Percentiles rank a stretch among this genome's conserved stretches.
Conservation (phyloP, 2,888 invertebrate genomes). For the Athalia cordata region DNA sequence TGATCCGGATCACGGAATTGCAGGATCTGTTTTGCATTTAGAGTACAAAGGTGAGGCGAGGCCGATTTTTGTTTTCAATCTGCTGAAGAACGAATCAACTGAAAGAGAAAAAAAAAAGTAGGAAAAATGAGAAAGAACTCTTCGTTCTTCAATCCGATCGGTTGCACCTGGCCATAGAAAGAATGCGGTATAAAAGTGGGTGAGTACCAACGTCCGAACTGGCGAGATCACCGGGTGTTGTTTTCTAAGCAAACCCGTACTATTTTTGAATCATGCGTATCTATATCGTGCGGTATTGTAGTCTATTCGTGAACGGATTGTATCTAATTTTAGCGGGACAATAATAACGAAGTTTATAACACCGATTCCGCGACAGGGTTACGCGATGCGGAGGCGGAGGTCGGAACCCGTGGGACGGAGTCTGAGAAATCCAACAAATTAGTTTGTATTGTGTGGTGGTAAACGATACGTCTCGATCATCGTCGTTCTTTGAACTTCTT, state of each 20-base stretch:
- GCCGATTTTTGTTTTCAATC: not conserved
- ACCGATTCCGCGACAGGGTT: conserved; percentile 31
- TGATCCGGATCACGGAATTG: not conserved
- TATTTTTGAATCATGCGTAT: conserved; percentile 23
- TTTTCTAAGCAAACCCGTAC: conserved; percentile 25
- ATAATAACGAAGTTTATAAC: conserved; percentile 27
- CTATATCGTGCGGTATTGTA: conserved; percentile 35
- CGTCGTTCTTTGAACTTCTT: conserved; percentile 40
- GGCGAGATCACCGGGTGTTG: conserved; percentile 32
- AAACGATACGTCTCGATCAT: conserved; percentile 38
- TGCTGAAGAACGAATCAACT: not conserved
- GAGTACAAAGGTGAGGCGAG: not conserved
- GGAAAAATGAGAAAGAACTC: not conserved
- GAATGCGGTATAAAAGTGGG: conserved; percentile 10
- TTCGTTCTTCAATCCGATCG: not conserved
- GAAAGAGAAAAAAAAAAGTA: not conserved
- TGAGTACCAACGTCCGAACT: too few relatives aligned
- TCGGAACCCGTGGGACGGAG: conserved; percentile 27
- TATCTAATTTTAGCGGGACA: conserved; percentile 20
- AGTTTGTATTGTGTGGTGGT: conserved; percentile 34
- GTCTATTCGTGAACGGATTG: conserved; percentile 34
- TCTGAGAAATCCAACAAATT: conserved; percentile 38
- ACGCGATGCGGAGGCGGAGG: conserved; percentile 35
- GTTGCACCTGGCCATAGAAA: not conserved
- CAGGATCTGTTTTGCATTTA: conserved; percentile 26